Evolutionary conservation across 2,888 invertebrate genomes (phyloP).

Genomic region (Adela reaumurella): DNA sequence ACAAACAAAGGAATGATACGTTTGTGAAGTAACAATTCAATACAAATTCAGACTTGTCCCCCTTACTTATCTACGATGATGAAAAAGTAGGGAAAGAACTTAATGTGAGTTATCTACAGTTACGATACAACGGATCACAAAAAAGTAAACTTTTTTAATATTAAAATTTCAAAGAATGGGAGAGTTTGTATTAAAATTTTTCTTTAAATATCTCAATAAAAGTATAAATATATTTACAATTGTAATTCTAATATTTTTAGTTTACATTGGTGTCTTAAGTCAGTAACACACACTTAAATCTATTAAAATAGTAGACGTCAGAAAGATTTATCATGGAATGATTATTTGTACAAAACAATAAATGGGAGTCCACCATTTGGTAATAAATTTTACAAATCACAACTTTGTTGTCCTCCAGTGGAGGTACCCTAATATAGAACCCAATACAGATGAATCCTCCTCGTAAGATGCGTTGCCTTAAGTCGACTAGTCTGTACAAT

Average conservation of each 20-base stretch:
- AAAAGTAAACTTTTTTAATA: conserved; percentile 32
- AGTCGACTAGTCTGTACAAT: conserved; percentile 49
- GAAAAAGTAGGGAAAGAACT: background rate
- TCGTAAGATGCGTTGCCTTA: conserved; percentile 12
- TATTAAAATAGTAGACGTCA: conserved; percentile 45
- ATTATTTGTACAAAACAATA: conserved; percentile 52
- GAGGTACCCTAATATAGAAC: background rate
- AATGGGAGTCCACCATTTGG: conserved; percentile 42
- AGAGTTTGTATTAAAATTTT: conserved; percentile 48
- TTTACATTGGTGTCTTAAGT: conserved; percentile 55
- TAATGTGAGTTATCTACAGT: background rate
- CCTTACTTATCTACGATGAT: background rate
- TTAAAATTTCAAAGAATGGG: conserved; percentile 46
- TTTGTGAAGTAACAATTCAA: background rate
- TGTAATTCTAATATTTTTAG: conserved; percentile 37
- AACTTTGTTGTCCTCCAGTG: conserved; percentile 18
- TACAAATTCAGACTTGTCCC: background rate
- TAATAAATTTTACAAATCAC: conserved; percentile 41
- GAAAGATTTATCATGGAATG: conserved; percentile 49
- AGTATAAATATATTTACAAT: conserved; percentile 55
- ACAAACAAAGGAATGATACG: too few species aligned
- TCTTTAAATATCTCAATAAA: conserved; percentile 52
- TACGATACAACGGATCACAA: background rate
- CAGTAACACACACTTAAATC: conserved; percentile 50
- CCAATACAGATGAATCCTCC: background rate